Percentiles rank a stretch among this genome's conserved stretches.
Conservation (phyloP, 2,797 vertebrate genomes). For the Crax fasciolata region DNA sequence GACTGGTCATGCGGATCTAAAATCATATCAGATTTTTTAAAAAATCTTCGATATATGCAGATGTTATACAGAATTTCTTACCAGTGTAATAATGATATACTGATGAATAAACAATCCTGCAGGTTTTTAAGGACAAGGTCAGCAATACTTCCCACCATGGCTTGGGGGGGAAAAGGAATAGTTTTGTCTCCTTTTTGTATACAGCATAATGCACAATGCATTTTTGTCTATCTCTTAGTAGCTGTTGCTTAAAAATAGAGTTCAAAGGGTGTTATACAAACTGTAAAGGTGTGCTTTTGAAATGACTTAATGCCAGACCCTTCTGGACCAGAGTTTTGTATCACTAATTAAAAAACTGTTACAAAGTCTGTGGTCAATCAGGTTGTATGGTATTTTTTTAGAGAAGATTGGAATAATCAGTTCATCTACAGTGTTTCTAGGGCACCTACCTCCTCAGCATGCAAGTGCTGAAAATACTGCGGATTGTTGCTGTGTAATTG, state of each 20-base stretch:
- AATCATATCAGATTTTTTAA: slow-evolving; percentile 96
- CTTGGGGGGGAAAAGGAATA: slow-evolving; percentile 89
- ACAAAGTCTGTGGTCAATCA: slow-evolving; percentile 74
- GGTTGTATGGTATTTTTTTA: slow-evolving; percentile 54
- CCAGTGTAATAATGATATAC: slow-evolving; percentile 93
- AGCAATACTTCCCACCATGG: slow-evolving; percentile 95
- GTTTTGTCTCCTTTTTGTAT: slow-evolving; percentile 87
- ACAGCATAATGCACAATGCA: slow-evolving; percentile 84
- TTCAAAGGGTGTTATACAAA: slow-evolving; percentile 82
- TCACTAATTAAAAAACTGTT: slow-evolving; percentile 75
- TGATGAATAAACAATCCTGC: slow-evolving; percentile 91
- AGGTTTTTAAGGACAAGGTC: slow-evolving; percentile 98
- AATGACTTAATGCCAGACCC: slow-evolving; percentile 68
- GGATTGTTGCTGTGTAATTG: slow-evolving; percentile 70
- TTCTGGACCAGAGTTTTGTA: slow-evolving; percentile 72
- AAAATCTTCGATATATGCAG: slow-evolving; percentile 99
- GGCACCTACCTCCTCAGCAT: slow-evolving; percentile 67
- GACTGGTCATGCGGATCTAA: slow-evolving; percentile 99
- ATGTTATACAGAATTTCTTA: slow-evolving; percentile 99
- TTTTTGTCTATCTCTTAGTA: slow-evolving; percentile 83
- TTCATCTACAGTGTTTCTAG: slow-evolving; percentile 52
- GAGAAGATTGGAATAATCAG: slow-evolving; percentile 12
- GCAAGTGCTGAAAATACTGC: neutral
- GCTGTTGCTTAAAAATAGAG: slow-evolving; percentile 80
- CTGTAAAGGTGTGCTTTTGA: slow-evolving; percentile 81